A percentile compares a stretch with the other conserved stretches of the same genome.
Evolutionary conservation across 2,888 invertebrate species (phyloP).

Genomic region (Ochropleura plecta): DNA sequence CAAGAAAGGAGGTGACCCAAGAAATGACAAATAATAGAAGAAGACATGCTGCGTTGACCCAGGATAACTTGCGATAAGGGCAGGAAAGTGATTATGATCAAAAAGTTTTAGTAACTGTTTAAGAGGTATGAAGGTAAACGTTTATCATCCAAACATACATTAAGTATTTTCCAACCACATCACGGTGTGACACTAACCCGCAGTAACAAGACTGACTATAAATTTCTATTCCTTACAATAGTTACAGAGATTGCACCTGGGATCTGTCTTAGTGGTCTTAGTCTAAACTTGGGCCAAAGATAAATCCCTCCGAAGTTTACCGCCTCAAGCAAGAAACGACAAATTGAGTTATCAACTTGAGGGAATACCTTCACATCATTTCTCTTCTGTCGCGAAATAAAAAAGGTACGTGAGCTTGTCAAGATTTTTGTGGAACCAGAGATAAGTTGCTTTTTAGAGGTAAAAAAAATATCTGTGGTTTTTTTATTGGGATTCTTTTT

Average conservation of each 20-base stretch:
- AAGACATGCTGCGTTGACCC: too few relatives aligned
- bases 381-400: conserved; percentile 68
- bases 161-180: neutral
- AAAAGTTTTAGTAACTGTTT: too few relatives aligned
- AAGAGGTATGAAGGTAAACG: too few relatives aligned
- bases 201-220: conserved; percentile 78
- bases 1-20: too few relatives aligned
- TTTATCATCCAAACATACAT: neutral
- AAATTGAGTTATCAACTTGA: conserved; percentile 83
- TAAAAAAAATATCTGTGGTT: neutral
- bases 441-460: conserved; percentile 27
- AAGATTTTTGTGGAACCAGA: conserved; percentile 45
- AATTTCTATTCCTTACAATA: conserved; percentile 87
- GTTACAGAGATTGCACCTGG: conserved; percentile 87
- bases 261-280: conserved; percentile 83
- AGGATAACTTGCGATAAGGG: too few relatives aligned
- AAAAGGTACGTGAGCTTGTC: conserved; percentile 57
- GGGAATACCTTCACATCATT: conserved; percentile 71
- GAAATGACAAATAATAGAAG: too few relatives aligned
- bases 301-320: conserved; percentile 80
- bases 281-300: conserved; percentile 80
- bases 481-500: neutral
- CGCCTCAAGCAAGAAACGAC: conserved; percentile 73
- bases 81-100: too few relatives aligned
- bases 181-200: conserved; percentile 70